Conservation (phyloP, 2,797 vertebrate species). For the Echiichthys vipera region DNA sequence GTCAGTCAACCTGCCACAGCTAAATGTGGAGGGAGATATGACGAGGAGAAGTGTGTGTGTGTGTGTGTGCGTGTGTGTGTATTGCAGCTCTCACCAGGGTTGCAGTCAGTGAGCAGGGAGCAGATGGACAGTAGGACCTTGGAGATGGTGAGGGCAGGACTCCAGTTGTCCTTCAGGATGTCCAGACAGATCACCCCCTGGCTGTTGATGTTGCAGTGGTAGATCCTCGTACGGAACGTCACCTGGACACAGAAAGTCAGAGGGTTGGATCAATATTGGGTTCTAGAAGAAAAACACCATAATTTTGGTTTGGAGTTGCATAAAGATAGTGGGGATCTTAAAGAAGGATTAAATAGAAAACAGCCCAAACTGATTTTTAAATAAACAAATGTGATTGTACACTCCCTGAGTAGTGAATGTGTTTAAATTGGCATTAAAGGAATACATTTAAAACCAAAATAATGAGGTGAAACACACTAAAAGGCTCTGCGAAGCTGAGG, state of each 20-base stretch:
- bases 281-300: not conserved
- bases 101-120: slow-evolving; percentile 94
- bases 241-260: slow-evolving; percentile 75
- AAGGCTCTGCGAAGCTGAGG: no score
- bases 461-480: no score
- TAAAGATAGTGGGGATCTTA: not conserved
- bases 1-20: slow-evolving; percentile 52
- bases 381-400: not conserved
- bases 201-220: slow-evolving; percentile 91
- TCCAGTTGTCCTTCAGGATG: slow-evolving; percentile 87
- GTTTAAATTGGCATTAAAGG: not conserved
- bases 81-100: slow-evolving; percentile 86
- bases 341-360: not conserved
- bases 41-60: slow-evolving; percentile 17
- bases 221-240: slow-evolving; percentile 80
- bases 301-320: not conserved
- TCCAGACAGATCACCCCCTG: slow-evolving; percentile 90
- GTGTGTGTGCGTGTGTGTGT: slow-evolving; percentile 17
- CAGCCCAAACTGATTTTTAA: no score
- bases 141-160: slow-evolving; percentile 91
- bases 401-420: not conserved
- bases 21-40: slow-evolving; percentile 4
- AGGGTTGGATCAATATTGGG: not conserved
- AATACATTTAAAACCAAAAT: no score
- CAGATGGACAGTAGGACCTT: slow-evolving; percentile 94